Base-by-base conservation (phyloP, 2,113 vertebrate species). In the Dendrocopos noguchii region DNA sequence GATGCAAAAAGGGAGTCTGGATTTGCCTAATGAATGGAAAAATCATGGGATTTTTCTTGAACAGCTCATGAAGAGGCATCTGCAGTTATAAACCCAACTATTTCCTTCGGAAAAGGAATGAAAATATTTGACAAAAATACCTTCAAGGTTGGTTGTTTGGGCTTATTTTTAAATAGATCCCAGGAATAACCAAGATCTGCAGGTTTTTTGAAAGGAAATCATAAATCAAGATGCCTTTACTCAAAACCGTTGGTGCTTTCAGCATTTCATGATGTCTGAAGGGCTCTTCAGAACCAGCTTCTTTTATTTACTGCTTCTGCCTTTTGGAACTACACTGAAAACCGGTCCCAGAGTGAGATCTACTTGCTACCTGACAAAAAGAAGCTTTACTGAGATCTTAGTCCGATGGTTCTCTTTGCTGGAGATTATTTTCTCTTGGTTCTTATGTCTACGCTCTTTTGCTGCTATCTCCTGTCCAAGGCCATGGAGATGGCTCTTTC, bases 51-150 rank as follows among this genome's bases (percentile, higher is more conserved):
- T 94, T 92, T 88, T 91, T 91, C 82, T 75, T 78, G 76, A 92
- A 89, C 84, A 90, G 87, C 94, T 94, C 89, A 96, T 0, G 12
- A 85, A 67, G 84, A 86, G 84, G 87, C 79, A 92, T 91, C 61
- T 94, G 93, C 82, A 50, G 72, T 94, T 96, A 91, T 91, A 96
- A 96, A 95, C 87, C 78, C 87, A 92, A 92, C 89, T 81, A 91
- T 96, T 96, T 96, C 84, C 91, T 91, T 67, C 90, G 95, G 93
- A 92, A 93, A 94, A 80, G 59, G 68, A 90, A 77, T 50, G 79
- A 86, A 95, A 95, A 94, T 86, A 78, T 80, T 91, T 72, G 79
- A 91, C 89, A 83, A 60, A 92, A 92, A 90, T 85, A 50, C 81
- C 68, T 61, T 83, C 68, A 46, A 39, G 82, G 46, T 81, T 79